phyloP scores from a whole-genome alignment of 23 tunicate species.

The Oikopleura dioica region DNA sequence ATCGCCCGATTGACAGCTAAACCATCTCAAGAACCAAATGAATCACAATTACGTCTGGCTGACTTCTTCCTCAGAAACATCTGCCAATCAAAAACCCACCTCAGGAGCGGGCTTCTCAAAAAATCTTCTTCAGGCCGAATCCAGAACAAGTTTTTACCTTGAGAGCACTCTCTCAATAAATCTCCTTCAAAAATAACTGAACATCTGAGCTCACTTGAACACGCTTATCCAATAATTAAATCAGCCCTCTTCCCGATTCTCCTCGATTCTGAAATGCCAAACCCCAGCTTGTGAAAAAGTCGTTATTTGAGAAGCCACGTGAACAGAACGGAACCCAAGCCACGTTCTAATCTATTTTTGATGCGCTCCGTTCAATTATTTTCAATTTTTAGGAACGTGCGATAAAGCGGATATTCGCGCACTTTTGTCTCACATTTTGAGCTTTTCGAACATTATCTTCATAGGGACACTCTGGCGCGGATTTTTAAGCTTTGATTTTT shows the following conservation, averaged over 20 bases:
- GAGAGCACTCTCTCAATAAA: background rate
- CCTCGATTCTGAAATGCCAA: too few relatives aligned
- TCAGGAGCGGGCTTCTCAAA: background rate
- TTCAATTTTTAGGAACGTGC: too few relatives aligned
- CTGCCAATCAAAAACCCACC: slow-evolving; percentile 7
- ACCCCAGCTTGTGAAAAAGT: too few relatives aligned
- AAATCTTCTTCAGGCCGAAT: background rate
- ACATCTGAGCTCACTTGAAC: background rate
- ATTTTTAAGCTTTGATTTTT: background rate
- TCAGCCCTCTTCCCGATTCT: too few relatives aligned
- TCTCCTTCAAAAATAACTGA: background rate
- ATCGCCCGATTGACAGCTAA: too few relatives aligned
- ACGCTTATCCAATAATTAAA: too few relatives aligned
- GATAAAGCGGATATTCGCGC: background rate
- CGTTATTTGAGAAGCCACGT: too few relatives aligned
- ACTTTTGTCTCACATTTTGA: background rate
- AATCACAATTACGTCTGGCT: slow-evolving; percentile 11
- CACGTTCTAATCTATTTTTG: too few relatives aligned
- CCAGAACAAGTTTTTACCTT: background rate
- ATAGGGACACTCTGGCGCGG: background rate
- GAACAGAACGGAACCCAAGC: too few relatives aligned
- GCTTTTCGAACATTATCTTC: background rate
- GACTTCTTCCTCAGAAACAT: background rate
- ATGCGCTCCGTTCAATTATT: too few relatives aligned
- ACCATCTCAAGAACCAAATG: slow-evolving; percentile 12